Percentiles rank a stretch among this genome's conserved stretches.
These are phyloP conservation scores for Strigamia transsilvanica DNA, from an alignment of 2,888 invertebrate species.

Conservation along the genomic window DNA sequence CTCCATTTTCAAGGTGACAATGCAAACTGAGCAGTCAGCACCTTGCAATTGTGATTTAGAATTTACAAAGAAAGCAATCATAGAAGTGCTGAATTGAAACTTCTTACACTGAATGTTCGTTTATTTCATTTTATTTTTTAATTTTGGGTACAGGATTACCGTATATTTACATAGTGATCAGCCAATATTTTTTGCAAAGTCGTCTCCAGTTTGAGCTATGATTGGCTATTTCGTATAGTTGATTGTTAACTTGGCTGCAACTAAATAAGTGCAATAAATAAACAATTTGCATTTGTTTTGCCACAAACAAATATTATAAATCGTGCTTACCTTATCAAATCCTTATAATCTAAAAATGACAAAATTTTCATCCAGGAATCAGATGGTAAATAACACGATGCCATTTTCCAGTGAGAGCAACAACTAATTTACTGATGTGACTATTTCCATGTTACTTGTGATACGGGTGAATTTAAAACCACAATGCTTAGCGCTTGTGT, in stretches of 20 bases:
- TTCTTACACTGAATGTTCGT: too few species aligned
- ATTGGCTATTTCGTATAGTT: constrained; percentile 55
- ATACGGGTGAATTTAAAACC: too few species aligned
- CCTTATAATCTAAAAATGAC: constrained; percentile 51
- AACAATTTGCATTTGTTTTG: background rate
- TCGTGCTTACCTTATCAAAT: constrained; percentile 49
- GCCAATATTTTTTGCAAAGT: constrained; percentile 57
- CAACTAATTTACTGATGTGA: too few species aligned
- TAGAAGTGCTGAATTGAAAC: too few species aligned
- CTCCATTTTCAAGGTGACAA: too few species aligned
- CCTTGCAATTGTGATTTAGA: too few species aligned
- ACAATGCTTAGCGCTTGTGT: too few species aligned
- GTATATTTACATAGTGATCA: constrained; percentile 55
- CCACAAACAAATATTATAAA: background rate
- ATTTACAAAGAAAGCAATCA: too few species aligned
- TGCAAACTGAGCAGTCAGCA: too few species aligned
- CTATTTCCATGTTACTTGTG: too few species aligned
- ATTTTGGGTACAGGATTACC: background rate
- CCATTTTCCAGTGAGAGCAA: background rate
- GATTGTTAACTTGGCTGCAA: constrained; percentile 56
- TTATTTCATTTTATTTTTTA: background rate
- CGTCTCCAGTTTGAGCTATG: constrained; percentile 56
- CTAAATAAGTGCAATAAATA: constrained; percentile 53
- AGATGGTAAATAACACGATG: constrained; percentile 23
- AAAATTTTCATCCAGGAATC: constrained; percentile 53